These are phyloP conservation scores for Oscheius myriophilus DNA, from an alignment of 2,888 invertebrate species.

Conservation along the genomic window DNA sequence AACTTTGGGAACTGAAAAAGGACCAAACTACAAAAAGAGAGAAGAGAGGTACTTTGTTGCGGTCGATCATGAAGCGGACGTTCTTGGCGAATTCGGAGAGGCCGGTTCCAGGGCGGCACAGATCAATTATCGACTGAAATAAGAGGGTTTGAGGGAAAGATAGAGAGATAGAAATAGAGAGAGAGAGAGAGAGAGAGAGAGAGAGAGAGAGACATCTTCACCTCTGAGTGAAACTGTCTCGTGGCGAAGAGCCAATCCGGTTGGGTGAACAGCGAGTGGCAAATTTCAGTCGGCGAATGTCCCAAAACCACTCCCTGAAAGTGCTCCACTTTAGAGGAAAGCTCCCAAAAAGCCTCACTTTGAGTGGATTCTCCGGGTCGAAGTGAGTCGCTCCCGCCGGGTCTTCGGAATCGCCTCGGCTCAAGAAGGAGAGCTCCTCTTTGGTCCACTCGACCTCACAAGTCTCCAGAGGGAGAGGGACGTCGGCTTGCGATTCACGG, in stretches of 20 bases:
- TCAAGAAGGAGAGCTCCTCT: too few species aligned
- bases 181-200: too few species aligned
- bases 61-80: too few species aligned
- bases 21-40: background rate
- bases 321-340: background rate
- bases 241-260: slow-evolving; percentile 12
- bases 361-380: too few species aligned
- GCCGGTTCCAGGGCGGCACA: background rate
- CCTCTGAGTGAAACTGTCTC: background rate
- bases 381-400: too few species aligned
- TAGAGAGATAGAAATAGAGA: too few species aligned
- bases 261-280: slow-evolving; percentile 25
- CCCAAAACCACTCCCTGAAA: slow-evolving; percentile 17
- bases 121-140: slow-evolving; percentile 4
- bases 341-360: too few species aligned
- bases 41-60: background rate
- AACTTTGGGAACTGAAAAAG: background rate
- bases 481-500: too few species aligned
- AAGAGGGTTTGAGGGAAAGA: background rate
- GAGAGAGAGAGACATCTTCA: too few species aligned
- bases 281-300: background rate
- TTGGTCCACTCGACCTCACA: slow-evolving; percentile 6
- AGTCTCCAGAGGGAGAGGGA: too few species aligned
- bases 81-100: too few species aligned
- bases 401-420: too few species aligned